Conservation (phyloP, 2,797 vertebrate species). For the Spondyliosoma cantharus region DNA sequence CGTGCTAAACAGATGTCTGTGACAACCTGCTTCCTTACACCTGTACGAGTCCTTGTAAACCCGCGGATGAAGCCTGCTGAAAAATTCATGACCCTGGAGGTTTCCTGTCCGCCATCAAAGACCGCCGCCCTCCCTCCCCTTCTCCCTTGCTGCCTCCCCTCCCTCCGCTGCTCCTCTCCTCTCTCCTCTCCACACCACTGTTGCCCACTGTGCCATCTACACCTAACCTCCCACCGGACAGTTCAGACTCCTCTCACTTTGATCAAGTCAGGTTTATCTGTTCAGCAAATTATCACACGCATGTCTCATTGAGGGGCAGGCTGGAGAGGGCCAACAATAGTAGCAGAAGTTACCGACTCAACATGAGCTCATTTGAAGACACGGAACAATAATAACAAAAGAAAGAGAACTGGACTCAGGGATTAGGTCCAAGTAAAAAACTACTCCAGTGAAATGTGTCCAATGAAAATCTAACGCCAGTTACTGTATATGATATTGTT, state of each 20-base stretch:
- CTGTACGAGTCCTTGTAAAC: conserved; percentile 87
- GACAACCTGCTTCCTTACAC: conserved; percentile 92
- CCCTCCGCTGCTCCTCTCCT: conserved; percentile 11
- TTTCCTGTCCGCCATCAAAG: conserved; percentile 86
- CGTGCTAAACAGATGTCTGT: conserved; percentile 89
- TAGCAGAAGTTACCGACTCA: background rate
- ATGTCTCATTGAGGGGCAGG: background rate
- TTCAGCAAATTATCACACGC: background rate
- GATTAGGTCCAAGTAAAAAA: background rate
- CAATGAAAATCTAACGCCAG: background rate
- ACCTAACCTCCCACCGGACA: conserved; percentile 38
- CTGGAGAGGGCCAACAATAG: background rate
- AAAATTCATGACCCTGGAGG: conserved; percentile 90
- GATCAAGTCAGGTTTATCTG: conserved; percentile 52
- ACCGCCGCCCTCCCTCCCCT: conserved; percentile 24
- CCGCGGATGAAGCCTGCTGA: conserved; percentile 75
- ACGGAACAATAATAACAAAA: background rate
- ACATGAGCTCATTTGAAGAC: background rate
- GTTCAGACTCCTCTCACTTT: conserved; percentile 71
- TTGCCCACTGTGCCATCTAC: conserved; percentile 47
- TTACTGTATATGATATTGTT: background rate
- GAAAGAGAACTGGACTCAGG: too few species aligned
- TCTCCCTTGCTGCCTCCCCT: background rate
- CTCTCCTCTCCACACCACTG: conserved; percentile 2
- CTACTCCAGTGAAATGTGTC: background rate